Evolutionary conservation across 2,888 invertebrate species (phyloP), one percentile per base, ranked within the genome.

Genomic region (Melinaea menophilus): DNA sequence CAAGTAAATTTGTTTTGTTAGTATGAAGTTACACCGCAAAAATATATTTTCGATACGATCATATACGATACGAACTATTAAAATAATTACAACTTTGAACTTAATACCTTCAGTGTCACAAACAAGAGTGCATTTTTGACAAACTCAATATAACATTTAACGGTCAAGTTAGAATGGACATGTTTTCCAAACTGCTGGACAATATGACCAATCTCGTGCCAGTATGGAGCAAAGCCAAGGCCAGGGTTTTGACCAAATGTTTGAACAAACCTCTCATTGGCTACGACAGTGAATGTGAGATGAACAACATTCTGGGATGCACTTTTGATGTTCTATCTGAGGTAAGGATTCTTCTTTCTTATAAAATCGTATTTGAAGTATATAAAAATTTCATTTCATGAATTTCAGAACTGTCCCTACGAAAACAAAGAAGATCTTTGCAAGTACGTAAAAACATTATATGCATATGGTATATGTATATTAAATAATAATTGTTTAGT

Each of bases 351-450:
- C n/a, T 2, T 51, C 13, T 48, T 2, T 37, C 7, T 37, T 7
- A 5, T 37, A 37, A 37, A 37, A 37, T 37, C 7, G 4, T 37
- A 5, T 37, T 2, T 22, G 22, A 22, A 22, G 1, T 22, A 1
- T 22, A 22, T 22, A 22, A 22, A 22, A 22, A 22, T 22, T 61
- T 13, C 62, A 56, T 61, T 59, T 60, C 2, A 45, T 33, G 59
- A 60, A 62, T 86, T 81, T 63, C 87, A 90, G 90, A 88, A 86
- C 60, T 90, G 90, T 51, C 90, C 90, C 0, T 72, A 80, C 56
- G 72, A 70, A 9, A 79, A 70, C 22, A 83, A 80, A 64, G 67
- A 77, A n/a, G 83, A 86, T 65, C 71, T 71, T 3, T 90, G 90
- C 84, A 87, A 80, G 89, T 88, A 73, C 78, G 81, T 51, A 47